These are phyloP conservation scores for Hucho hucho DNA, from an alignment of 2,113 vertebrate species.

Conservation along the genomic window DNA sequence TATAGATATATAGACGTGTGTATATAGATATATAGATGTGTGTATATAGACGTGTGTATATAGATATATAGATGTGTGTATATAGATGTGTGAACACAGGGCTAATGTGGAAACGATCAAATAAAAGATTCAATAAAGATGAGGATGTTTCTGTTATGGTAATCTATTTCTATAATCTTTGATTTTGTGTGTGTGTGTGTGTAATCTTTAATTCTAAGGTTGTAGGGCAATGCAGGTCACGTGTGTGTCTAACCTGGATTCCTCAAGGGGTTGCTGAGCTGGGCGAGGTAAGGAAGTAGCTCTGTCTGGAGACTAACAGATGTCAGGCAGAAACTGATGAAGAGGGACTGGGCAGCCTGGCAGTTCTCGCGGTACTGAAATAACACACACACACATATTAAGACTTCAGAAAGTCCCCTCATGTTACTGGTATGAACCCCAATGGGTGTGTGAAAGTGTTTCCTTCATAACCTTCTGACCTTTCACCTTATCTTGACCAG, in stretches of 20 bases:
- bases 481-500: neutral
- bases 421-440: too few relatives aligned
- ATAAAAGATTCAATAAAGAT: too few relatives aligned
- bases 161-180: too few relatives aligned
- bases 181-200: neutral
- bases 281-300: conserved; percentile 86
- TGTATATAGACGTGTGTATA: neutral
- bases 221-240: neutral
- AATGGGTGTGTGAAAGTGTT: neutral
- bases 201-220: neutral
- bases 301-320: conserved; percentile 86
- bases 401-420: too few relatives aligned
- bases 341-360: conserved; percentile 83
- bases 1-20: neutral
- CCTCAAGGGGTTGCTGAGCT: conserved; percentile 88
- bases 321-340: conserved; percentile 87
- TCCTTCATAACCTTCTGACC: too few relatives aligned
- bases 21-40: neutral
- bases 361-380: conserved; percentile 89
- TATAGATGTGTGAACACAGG: neutral
- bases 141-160: too few relatives aligned
- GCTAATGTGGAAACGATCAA: neutral
- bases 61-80: neutral
- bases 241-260: conserved; percentile 81
- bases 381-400: neutral